Evolutionary conservation across 2,113 vertebrate species (phyloP).

Genomic region (Percopsis transmontana): DNA sequence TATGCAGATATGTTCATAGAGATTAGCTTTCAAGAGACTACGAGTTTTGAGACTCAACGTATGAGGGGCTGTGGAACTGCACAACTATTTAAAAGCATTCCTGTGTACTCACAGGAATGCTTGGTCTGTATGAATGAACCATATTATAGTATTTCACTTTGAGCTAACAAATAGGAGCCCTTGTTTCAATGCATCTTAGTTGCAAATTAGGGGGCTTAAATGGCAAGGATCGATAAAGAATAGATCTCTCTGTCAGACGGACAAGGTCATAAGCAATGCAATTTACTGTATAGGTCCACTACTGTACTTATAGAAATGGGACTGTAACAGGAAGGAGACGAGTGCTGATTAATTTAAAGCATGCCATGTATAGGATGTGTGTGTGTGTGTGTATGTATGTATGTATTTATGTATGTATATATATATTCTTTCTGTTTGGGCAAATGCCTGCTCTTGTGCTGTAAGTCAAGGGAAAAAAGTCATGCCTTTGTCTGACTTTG

Average conservation of each 20-base stretch:
- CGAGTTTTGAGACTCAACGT: no score
- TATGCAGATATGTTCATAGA: no score
- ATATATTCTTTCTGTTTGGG: no score
- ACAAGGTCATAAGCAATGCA: background rate
- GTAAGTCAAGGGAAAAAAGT: no score
- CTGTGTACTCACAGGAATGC: no score
- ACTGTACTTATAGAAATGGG: conserved; percentile 13
- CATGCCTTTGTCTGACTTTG: no score
- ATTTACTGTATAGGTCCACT: conserved; percentile 20
- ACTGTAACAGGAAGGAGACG: background rate
- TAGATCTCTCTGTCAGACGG: background rate
- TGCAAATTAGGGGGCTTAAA: conserved; percentile 14
- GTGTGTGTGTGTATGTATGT: no score
- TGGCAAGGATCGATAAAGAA: conserved; percentile 34
- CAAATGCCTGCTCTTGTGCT: no score
- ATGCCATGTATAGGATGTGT: background rate
- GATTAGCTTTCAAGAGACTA: no score
- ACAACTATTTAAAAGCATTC: no score
- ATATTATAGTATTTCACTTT: background rate
- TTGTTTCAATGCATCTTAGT: conserved; percentile 13
- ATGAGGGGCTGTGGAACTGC: background rate
- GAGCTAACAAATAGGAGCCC: conserved; percentile 29
- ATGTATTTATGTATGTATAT: no score
- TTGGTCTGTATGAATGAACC: background rate
- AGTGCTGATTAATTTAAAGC: background rate